These are phyloP conservation scores for Neoitamus cyanurus DNA, from an alignment of 2,888 invertebrate species.

Conservation along the genomic window DNA sequence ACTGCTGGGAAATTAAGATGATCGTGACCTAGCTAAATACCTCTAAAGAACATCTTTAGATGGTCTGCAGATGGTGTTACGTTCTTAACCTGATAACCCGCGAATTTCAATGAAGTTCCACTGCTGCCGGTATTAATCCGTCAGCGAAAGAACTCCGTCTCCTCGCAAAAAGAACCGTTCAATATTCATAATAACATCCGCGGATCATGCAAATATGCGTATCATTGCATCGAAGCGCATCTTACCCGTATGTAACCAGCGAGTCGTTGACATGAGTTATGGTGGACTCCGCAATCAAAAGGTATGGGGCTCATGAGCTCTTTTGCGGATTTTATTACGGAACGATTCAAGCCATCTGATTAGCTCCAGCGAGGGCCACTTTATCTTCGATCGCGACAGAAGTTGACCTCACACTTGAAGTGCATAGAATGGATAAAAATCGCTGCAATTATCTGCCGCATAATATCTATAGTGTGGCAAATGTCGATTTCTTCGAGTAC, in stretches of 20 bases:
- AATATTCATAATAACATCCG: neutral
- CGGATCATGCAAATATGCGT: neutral
- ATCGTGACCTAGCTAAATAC: neutral
- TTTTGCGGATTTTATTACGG: neutral
- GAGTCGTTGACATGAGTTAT: constrained; percentile 16
- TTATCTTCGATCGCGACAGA: neutral
- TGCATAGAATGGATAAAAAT: neutral
- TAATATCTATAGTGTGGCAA: constrained; percentile 1
- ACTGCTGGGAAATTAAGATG: neutral
- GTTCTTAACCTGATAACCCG: neutral
- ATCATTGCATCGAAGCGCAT: neutral
- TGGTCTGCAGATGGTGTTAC: neutral
- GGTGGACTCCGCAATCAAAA: neutral
- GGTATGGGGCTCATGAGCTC: neutral
- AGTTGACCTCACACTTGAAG: constrained; percentile 22
- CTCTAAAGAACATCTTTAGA: neutral
- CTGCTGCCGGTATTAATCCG: neutral
- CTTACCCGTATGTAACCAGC: neutral
- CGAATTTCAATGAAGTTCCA: neutral
- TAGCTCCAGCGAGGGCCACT: neutral
- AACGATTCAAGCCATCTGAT: neutral
- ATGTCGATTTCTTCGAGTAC: neutral
- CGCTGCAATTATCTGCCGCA: neutral
- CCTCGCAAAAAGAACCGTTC: neutral
- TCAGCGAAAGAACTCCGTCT: neutral